These are phyloP conservation scores for Microdon myrmicae DNA, from an alignment of 2,888 invertebrate genomes.

Conservation along the genomic window DNA sequence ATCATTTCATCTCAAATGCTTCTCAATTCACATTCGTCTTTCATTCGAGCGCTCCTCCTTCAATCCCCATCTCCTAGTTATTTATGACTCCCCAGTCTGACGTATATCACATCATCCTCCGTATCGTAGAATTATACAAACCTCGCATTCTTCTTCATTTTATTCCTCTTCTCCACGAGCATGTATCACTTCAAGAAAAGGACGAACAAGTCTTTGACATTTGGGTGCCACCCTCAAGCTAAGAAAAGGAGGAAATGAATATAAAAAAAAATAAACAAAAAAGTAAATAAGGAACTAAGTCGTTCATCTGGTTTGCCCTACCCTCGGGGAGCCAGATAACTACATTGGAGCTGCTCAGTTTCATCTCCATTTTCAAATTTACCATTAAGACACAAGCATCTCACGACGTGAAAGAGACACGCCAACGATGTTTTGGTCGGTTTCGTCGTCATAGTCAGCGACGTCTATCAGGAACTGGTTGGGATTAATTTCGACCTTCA, in stretches of 20 bases:
- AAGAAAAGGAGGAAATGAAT: constrained; percentile 18
- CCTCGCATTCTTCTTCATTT: constrained; percentile 11
- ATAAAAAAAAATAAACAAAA: constrained; percentile 3
- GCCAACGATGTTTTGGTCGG: too few relatives aligned
- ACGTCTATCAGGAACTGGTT: constrained; percentile 22
- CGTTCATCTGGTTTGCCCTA: constrained; percentile 20
- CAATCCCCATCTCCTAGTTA: constrained; percentile 19
- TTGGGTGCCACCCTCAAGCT: constrained; percentile 50
- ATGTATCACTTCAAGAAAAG: constrained; percentile 32
- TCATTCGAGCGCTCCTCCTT: constrained; percentile 23
- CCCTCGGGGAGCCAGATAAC: constrained; percentile 31
- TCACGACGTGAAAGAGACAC: constrained; percentile 7
- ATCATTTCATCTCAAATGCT: constrained; percentile 20
- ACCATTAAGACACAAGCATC: constrained; percentile 34
- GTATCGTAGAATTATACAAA: constrained; percentile 22
- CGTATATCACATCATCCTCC: constrained; percentile 42
- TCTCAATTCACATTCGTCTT: constrained; percentile 28
- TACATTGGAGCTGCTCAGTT: constrained; percentile 42
- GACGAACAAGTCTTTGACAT: constrained; percentile 49
- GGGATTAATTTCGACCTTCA: constrained; percentile 44
- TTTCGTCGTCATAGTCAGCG: constrained; percentile 3
- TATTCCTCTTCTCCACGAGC: constrained; percentile 15
- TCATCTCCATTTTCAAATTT: constrained; percentile 41
- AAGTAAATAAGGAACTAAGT: constrained; percentile 22
- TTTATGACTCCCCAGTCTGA: constrained; percentile 50